Conservation (phyloP, 2,888 invertebrate species). For the Laothoe populi region DNA sequence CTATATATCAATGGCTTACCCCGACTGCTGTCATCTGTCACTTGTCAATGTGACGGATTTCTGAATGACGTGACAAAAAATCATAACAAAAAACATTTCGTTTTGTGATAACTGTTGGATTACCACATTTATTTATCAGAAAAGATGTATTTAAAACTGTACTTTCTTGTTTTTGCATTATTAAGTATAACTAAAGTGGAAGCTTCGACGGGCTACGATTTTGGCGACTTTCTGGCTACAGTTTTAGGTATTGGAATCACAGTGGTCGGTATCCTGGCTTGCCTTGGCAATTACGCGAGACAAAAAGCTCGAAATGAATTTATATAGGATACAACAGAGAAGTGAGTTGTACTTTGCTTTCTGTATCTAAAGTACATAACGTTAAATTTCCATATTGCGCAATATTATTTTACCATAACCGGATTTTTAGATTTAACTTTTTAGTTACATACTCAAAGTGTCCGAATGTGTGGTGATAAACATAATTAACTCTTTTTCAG, state of each 20-base stretch:
- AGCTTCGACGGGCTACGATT: constrained; percentile 85
- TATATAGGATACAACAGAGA: constrained; percentile 53
- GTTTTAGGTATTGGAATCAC: constrained; percentile 86
- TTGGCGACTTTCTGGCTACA: constrained; percentile 88
- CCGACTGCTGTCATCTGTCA: too few species aligned
- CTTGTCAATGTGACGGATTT: not conserved
- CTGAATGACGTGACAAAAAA: constrained; percentile 13
- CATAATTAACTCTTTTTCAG: not conserved
- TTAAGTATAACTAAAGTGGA: constrained; percentile 72
- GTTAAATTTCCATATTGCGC: not conserved
- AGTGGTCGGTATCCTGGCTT: constrained; percentile 86
- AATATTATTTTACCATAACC: not conserved
- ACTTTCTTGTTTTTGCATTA: constrained; percentile 63
- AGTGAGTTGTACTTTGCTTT: not conserved
- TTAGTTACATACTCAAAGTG: too few species aligned
- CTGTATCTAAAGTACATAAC: not conserved
- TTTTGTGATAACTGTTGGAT: not conserved
- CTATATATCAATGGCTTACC: too few species aligned
- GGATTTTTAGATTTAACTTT: constrained; percentile 1
- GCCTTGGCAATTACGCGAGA: constrained; percentile 88
- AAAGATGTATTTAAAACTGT: constrained; percentile 70
- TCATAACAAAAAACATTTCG: constrained; percentile 13
- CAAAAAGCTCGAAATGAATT: constrained; percentile 83
- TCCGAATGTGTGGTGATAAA: not conserved
- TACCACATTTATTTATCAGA: constrained; percentile 1